These are phyloP conservation scores for Leucophenga varia DNA, from an alignment of 1,140 invertebrate species.

Conservation along the genomic window DNA sequence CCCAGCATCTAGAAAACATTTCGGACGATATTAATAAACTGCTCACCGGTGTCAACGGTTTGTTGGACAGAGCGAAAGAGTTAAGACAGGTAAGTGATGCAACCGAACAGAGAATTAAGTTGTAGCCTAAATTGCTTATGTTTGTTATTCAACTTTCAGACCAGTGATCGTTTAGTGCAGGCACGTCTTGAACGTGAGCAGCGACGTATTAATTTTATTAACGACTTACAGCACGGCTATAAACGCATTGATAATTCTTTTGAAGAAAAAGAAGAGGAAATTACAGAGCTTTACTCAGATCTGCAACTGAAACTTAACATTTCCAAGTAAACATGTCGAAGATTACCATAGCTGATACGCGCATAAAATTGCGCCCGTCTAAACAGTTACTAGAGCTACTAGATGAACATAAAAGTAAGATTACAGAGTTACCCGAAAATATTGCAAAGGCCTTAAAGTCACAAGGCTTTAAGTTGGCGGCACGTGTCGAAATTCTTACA, in stretches of 20 bases:
- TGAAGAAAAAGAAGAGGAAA: slow-evolving; percentile 75
- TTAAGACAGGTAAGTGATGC: slow-evolving; percentile 26
- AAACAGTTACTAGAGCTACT: slow-evolving; percentile 53
- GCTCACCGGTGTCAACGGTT: slow-evolving; percentile 24
- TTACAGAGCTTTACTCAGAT: slow-evolving; percentile 72
- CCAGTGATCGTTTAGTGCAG: slow-evolving; percentile 60
- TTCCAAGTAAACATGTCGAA: slow-evolving; percentile 56
- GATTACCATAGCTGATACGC: slow-evolving; percentile 35
- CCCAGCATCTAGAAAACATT: slow-evolving; percentile 26
- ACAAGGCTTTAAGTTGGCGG: slow-evolving; percentile 22
- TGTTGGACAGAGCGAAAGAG: slow-evolving; percentile 35
- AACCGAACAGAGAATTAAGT: too few species aligned
- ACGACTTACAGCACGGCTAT: slow-evolving; percentile 74
- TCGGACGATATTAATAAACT: slow-evolving; percentile 29
- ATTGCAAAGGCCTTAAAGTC: slow-evolving; percentile 27
- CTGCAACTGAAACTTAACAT: slow-evolving; percentile 74
- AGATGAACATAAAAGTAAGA: slow-evolving; percentile 20
- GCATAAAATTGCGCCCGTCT: slow-evolving; percentile 61
- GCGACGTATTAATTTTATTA: slow-evolving; percentile 73
- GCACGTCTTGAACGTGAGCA: slow-evolving; percentile 64
- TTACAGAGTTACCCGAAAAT: slow-evolving; percentile 29
- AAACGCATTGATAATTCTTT: slow-evolving; percentile 74
- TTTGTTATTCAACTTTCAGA: too few species aligned
- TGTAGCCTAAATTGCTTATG: too few species aligned
- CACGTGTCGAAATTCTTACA: slow-evolving; percentile 11